These are phyloP conservation scores for Salmo trutta DNA, from an alignment of 2,797 vertebrate genomes.

Conservation along the genomic window DNA sequence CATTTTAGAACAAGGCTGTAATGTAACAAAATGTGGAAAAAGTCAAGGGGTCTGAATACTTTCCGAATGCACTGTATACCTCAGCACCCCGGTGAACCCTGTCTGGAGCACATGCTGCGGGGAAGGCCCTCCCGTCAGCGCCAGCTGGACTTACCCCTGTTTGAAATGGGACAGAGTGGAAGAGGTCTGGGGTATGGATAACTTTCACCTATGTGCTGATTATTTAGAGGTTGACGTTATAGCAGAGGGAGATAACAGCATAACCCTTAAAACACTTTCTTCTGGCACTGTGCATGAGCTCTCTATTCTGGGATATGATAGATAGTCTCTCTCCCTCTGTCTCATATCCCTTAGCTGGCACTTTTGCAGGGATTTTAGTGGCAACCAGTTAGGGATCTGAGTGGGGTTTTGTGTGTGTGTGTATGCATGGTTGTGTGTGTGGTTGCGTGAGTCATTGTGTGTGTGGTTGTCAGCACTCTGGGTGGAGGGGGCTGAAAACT, in stretches of 20 bases:
- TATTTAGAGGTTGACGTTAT: not conserved
- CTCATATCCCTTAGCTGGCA: conserved; percentile 71
- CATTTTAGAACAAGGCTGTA: too few relatives aligned
- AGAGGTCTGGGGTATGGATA: not conserved
- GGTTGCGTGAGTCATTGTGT: conserved; percentile 14
- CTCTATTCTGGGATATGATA: too few relatives aligned
- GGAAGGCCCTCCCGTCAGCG: conserved; percentile 58
- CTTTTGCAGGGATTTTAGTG: conserved; percentile 42
- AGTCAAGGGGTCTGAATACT: too few relatives aligned
- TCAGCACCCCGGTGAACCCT: conserved; percentile 45
- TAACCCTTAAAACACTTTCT: too few relatives aligned
- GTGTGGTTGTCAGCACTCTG: conserved; percentile 75
- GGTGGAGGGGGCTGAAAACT: conserved; percentile 65
- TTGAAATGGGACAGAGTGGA: not conserved
- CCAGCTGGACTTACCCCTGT: conserved; percentile 58
- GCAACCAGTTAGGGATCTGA: conserved; percentile 7
- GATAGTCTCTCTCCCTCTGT: not conserved
- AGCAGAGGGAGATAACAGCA: not conserved
- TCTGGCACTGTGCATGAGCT: too few relatives aligned
- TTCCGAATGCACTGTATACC: not conserved
- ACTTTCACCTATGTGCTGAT: not conserved
- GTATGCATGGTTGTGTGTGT: too few relatives aligned
- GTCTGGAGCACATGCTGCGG: conserved; percentile 67
- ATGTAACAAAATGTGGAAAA: too few relatives aligned
- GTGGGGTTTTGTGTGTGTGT: conserved; percentile 5